Conservation (phyloP, 2,888 invertebrate species). For the Dryobotodes eremita region DNA sequence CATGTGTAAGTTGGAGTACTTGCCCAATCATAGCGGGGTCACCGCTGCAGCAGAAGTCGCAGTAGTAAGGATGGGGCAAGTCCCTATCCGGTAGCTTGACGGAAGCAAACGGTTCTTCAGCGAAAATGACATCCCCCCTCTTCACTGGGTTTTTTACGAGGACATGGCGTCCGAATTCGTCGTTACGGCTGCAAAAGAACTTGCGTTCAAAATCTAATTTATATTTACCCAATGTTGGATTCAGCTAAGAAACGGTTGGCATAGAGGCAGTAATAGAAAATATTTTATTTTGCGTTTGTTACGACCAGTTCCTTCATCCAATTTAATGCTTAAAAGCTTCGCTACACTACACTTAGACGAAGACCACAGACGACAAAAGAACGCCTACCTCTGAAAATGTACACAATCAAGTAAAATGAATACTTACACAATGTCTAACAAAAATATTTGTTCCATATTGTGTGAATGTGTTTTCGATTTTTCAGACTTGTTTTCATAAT, state of each 20-base stretch:
- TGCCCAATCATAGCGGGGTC: constrained; percentile 68
- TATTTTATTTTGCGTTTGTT: neutral
- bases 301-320: constrained; percentile 1
- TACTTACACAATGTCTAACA: neutral
- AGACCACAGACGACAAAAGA: constrained; percentile 1
- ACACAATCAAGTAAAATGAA: neutral
- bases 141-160: constrained; percentile 90
- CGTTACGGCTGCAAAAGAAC: constrained; percentile 84
- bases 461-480: too few relatives aligned
- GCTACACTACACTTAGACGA: neutral
- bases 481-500: too few relatives aligned
- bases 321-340: neutral
- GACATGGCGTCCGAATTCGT: constrained; percentile 92
- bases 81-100: constrained; percentile 92
- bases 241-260: neutral
- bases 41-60: constrained; percentile 93
- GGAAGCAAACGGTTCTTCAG: constrained; percentile 95
- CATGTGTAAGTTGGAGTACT: constrained; percentile 10
- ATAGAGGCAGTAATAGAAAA: neutral
- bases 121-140: constrained; percentile 94
- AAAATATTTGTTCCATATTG: neutral
- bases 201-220: neutral
- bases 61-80: constrained; percentile 85
- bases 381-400: neutral
- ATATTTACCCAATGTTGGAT: too few relatives aligned